Evolutionary conservation across 2,888 invertebrate species (phyloP).

Genomic region (Agrochola macilenta): DNA sequence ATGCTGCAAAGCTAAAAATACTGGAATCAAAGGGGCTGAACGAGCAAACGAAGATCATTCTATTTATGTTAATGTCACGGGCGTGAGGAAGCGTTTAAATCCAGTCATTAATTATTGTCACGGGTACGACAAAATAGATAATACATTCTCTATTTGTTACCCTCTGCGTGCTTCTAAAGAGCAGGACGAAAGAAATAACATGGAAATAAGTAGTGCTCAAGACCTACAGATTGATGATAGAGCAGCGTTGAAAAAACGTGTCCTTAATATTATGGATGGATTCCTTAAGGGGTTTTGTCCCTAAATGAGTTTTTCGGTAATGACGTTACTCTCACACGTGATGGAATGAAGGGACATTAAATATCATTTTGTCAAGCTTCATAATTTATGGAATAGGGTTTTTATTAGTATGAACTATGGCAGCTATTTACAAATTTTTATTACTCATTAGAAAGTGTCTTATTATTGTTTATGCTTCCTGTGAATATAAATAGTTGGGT

Average conservation of each 20-base stretch:
- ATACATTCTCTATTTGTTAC: constrained; percentile 89
- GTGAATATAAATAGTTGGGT: constrained; percentile 63
- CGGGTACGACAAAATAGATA: constrained; percentile 90
- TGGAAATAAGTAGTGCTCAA: constrained; percentile 83
- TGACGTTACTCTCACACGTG: constrained; percentile 83
- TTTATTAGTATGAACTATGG: constrained; percentile 81
- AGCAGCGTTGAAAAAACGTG: constrained; percentile 84
- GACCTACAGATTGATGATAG: constrained; percentile 86
- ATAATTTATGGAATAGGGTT: constrained; percentile 82
- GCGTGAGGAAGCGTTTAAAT: constrained; percentile 91
- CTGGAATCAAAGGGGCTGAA: constrained; percentile 89
- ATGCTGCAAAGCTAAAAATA: constrained; percentile 88
- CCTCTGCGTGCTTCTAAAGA: constrained; percentile 82
- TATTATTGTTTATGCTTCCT: constrained; percentile 82
- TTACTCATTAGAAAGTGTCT: constrained; percentile 76
- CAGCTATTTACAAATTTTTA: constrained; percentile 81
- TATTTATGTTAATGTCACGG: constrained; percentile 91
- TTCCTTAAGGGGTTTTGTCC: constrained; percentile 80
- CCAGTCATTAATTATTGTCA: constrained; percentile 91
- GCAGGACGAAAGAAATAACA: constrained; percentile 87
- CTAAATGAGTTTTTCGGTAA: constrained; percentile 85
- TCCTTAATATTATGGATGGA: constrained; percentile 85
- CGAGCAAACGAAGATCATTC: constrained; percentile 87
- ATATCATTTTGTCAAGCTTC: constrained; percentile 88
- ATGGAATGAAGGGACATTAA: constrained; percentile 83